Evolutionary conservation across 2,888 invertebrate species (phyloP).

Genomic region (Diaprepes abbreviatus): DNA sequence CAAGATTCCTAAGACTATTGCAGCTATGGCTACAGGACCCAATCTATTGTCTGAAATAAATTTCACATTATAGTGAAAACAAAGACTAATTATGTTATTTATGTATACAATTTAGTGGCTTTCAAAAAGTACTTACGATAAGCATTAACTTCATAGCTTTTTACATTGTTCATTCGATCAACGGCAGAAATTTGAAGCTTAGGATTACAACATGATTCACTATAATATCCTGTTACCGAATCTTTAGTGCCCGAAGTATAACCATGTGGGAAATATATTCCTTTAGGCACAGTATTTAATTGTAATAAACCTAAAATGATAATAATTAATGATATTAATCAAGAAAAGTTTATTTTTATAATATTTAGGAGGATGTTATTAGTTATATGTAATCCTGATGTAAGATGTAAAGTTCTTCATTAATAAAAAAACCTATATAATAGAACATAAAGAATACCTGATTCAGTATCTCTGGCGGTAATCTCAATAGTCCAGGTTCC

Average conservation of each 20-base stretch:
- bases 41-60: slow-evolving; percentile 59
- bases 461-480: slow-evolving; percentile 75
- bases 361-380: too few species aligned
- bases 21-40: slow-evolving; percentile 73
- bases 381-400: too few species aligned
- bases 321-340: too few species aligned
- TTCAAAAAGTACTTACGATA: slow-evolving; percentile 58
- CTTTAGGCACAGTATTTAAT: slow-evolving; percentile 72
- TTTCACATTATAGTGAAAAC: background rate
- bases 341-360: too few species aligned
- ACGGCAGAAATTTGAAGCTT: slow-evolving; percentile 77
- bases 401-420: too few species aligned
- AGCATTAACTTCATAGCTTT: slow-evolving; percentile 75
- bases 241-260: slow-evolving; percentile 79
- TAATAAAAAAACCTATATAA: too few species aligned
- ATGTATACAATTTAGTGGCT: background rate
- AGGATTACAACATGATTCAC: slow-evolving; percentile 81
- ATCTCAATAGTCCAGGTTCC: slow-evolving; percentile 80
- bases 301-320: slow-evolving; percentile 75
- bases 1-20: slow-evolving; percentile 78
- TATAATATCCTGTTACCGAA: slow-evolving; percentile 76
- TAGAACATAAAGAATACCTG: too few species aligned
- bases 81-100: slow-evolving; percentile 1
- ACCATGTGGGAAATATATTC: slow-evolving; percentile 74
- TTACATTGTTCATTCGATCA: slow-evolving; percentile 78